Evolutionary conservation across 2,888 invertebrate species (phyloP).

Genomic region (Nomada lathburiana): DNA sequence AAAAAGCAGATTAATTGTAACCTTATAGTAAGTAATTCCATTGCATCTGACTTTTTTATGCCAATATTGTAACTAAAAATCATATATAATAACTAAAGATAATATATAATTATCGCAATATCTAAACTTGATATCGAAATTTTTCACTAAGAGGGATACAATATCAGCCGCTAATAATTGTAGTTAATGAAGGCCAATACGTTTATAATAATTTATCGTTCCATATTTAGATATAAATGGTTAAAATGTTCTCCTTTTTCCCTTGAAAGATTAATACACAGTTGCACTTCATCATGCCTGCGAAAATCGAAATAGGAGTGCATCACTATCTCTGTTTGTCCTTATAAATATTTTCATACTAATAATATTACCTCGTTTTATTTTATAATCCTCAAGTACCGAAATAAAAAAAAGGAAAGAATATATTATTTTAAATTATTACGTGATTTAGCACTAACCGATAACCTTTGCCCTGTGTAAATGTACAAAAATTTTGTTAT

Average conservation of each 20-base stretch:
- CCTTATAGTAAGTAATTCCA: conserved; percentile 25
- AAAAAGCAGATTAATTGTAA: conserved; percentile 20
- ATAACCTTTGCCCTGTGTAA: conserved; percentile 53
- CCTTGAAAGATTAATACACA: conserved; percentile 19
- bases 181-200: conserved; percentile 40
- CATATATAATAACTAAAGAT: not conserved
- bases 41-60: conserved; percentile 2
- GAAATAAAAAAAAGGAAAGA: conserved; percentile 39
- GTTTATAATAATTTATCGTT: conserved; percentile 41
- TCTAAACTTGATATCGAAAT: conserved; percentile 32
- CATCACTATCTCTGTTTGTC: conserved; percentile 15
- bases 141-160: conserved; percentile 18
- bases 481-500: conserved; percentile 59
- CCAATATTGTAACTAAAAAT: conserved; percentile 27
- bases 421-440: conserved; percentile 51
- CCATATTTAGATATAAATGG: conserved; percentile 35
- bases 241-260: conserved; percentile 21
- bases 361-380: conserved; percentile 9
- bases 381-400: conserved; percentile 50
- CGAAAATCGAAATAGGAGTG: conserved; percentile 20
- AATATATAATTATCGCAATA: conserved; percentile 5
- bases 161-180: conserved; percentile 35
- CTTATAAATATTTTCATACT: conserved; percentile 29
- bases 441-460: conserved; percentile 43
- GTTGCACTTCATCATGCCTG: conserved; percentile 27